Conservation (phyloP, 2,888 invertebrate species). For the Polymixis lichenea region DNA sequence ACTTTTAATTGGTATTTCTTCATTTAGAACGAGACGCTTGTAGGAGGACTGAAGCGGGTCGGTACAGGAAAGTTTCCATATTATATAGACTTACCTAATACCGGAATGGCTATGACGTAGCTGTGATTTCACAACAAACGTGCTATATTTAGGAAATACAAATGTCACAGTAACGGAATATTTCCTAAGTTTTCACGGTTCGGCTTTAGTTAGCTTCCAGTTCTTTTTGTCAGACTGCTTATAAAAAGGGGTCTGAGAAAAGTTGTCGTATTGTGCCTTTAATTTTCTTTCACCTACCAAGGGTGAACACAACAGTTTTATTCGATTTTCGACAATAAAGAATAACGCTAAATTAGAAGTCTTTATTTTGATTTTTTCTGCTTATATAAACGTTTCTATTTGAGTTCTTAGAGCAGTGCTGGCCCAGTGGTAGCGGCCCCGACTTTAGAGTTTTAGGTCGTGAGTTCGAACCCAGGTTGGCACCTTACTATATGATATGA, state of each 20-base stretch:
- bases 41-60: slow-evolving; percentile 69
- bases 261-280: slow-evolving; percentile 19
- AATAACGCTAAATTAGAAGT: neutral
- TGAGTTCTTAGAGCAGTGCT: too few species aligned
- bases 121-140: slow-evolving; percentile 26
- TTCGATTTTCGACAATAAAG: slow-evolving; percentile 1
- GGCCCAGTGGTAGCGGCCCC: too few species aligned
- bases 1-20: slow-evolving; percentile 78
- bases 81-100: slow-evolving; percentile 52
- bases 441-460: too few species aligned
- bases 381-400: neutral
- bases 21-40: slow-evolving; percentile 69
- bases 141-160: slow-evolving; percentile 32
- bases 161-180: slow-evolving; percentile 23
- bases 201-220: neutral
- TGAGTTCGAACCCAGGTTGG: too few species aligned
- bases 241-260: slow-evolving; percentile 22
- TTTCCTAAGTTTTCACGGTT: slow-evolving; percentile 10
- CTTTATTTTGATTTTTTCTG: neutral
- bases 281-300: slow-evolving; percentile 14
- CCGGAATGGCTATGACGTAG: slow-evolving; percentile 37
- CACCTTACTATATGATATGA: too few species aligned
- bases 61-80: slow-evolving; percentile 58
- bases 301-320: slow-evolving; percentile 6
- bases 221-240: slow-evolving; percentile 20